phyloP scores from a whole-genome alignment of 2,113 vertebrate genomes.

The Acrocephalus kingi region DNA sequence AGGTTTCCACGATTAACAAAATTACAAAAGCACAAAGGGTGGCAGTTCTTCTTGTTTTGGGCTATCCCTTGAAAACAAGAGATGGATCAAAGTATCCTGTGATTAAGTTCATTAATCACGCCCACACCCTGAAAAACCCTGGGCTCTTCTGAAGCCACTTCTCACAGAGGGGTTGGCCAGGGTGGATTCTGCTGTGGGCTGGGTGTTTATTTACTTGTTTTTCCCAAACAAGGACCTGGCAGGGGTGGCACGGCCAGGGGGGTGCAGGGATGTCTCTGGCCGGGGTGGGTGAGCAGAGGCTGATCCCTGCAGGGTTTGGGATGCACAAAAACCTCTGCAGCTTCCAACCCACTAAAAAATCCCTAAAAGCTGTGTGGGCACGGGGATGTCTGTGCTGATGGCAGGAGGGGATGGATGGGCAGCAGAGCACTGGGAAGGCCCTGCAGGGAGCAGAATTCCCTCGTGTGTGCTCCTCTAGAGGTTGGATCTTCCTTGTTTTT shows the following conservation, averaged over 20 bases:
- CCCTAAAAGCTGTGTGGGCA: not conserved
- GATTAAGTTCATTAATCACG: constrained; percentile 47
- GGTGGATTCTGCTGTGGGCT: not conserved
- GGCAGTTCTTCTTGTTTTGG: constrained; percentile 23
- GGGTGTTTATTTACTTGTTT: not conserved
- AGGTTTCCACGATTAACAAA: constrained; percentile 32
- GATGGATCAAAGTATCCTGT: constrained; percentile 40
- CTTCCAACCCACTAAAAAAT: not conserved
- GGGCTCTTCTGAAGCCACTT: not conserved
- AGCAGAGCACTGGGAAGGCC: fast-evolving
- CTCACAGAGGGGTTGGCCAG: not conserved
- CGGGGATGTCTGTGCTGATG: not conserved
- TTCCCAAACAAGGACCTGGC: not conserved
- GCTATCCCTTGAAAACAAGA: not conserved
- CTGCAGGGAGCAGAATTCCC: fast-evolving
- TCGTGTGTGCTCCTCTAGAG: fast-evolving
- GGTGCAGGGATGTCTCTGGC: not conserved
- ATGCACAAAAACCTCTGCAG: not conserved
- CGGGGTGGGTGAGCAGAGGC: not conserved
- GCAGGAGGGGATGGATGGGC: not conserved
- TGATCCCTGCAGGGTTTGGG: not conserved
- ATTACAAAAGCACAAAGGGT: constrained; percentile 36
- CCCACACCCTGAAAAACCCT: not conserved
- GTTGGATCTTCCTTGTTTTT: not conserved
- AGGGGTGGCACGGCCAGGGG: not conserved